Conservation (phyloP, 2,797 vertebrate species). For the Siniperca undulata region DNA sequence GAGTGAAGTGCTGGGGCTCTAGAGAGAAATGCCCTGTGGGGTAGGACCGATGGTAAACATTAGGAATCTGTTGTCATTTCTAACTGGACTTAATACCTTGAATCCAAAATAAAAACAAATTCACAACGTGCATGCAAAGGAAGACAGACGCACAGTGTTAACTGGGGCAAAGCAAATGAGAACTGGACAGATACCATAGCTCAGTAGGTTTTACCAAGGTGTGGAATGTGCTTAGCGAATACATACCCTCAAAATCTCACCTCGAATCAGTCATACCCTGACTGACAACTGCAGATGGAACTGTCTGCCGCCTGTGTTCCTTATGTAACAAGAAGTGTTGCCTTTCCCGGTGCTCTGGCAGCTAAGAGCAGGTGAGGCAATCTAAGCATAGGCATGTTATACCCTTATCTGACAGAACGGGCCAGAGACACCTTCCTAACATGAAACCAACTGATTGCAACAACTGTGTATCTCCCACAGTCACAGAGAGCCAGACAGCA, state of each 20-base stretch:
- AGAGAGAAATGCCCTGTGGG: slow-evolving; percentile 3
- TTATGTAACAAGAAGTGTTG: slow-evolving; percentile 57
- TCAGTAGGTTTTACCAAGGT: slow-evolving; percentile 31
- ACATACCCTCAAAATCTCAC: slow-evolving; percentile 44
- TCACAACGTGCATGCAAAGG: background rate
- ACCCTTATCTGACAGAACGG: slow-evolving; percentile 71
- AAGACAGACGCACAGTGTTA: slow-evolving; percentile 8
- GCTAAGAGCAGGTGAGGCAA: slow-evolving; percentile 52
- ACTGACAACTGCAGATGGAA: slow-evolving; percentile 59
- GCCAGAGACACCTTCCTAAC: slow-evolving; percentile 63
- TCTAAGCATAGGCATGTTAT: slow-evolving; percentile 57
- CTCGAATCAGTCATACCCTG: slow-evolving; percentile 48
- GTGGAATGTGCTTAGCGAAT: slow-evolving; percentile 38
- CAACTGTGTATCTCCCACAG: slow-evolving; percentile 67
- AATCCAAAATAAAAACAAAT: slow-evolving; percentile 16
- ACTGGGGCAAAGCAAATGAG: slow-evolving; percentile 8
- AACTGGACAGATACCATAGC: slow-evolving; percentile 22
- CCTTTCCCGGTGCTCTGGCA: slow-evolving; percentile 41
- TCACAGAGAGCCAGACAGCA: slow-evolving; percentile 51
- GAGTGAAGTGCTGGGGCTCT: background rate
- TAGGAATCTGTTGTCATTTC: slow-evolving; percentile 21
- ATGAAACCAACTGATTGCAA: slow-evolving; percentile 63
- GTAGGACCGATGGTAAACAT: slow-evolving; percentile 28
- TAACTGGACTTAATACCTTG: slow-evolving; percentile 4
- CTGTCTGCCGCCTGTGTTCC: slow-evolving; percentile 43